Evolutionary conservation across 1,140 invertebrate species (phyloP), one percentile per base, ranked within the genome.

Genomic region (Trigoniulus corallinus): DNA sequence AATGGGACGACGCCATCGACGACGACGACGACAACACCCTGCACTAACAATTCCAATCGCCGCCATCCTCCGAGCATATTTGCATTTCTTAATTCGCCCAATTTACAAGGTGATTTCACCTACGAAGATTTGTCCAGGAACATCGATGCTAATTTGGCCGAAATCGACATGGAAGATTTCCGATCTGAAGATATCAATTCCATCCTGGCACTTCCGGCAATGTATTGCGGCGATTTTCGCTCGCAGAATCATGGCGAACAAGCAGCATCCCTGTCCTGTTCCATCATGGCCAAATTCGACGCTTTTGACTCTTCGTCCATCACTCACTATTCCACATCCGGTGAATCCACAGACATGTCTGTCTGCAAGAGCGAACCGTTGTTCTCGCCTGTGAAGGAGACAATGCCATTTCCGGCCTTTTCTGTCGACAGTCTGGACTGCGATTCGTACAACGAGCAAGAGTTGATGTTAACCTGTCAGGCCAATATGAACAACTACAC

Each of bases 131-230:
- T 89, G 54, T 79, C 86, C 37, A 77, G 83, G 60, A 85, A 91
- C 64, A 71, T 91, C 61, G 88, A 93, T 68, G 86, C 85, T 50
- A 91, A 91, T 66, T 73, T 93, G 56, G 88, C 88, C 23, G 84
- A 92, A 68, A 87, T 88, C 27, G 88, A 92, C 64, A 93, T 93
- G 82, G 88, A 93, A 67, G 86, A 85, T 63, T 92, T 89, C 69
- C 61, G 80, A 54, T 85, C 84, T 7, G 82, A 89, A 66, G 87
- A 93, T 61, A 92, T 93, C 61, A 82, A 88, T 61, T 83, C 81
- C 52, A 70, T 89, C 58, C 74, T 88, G 53, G 71, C 70, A 15
- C 48, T 59, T 25, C 57, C 56, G n/a, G 54, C 49, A 29, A 58
- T 56, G 23, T 57, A 49, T 27, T 29, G 40, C 47, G 57, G 57